Conservation (phyloP, 2,113 vertebrate genomes). For the Microcebus ravelobensis region DNA sequence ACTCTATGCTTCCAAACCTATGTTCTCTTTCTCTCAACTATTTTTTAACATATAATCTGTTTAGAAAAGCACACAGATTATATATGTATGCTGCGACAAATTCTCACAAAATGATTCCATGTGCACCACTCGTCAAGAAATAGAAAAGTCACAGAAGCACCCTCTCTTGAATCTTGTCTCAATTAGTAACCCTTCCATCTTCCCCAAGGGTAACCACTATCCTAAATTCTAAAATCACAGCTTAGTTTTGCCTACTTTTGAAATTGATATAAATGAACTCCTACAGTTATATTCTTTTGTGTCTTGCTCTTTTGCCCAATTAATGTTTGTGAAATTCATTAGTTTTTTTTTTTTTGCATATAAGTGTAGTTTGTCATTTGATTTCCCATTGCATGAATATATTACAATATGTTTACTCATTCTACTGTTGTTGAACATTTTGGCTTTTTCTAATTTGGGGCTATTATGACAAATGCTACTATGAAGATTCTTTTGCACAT, state of each 20-base stretch:
- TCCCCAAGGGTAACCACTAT: not conserved
- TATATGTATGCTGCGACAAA: not conserved
- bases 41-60: not conserved
- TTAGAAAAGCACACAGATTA: not conserved
- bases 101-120: not conserved
- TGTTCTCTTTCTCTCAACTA: not conserved
- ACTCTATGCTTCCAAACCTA: not conserved
- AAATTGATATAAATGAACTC: not conserved
- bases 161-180: not conserved
- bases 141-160: not conserved
- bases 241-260: not conserved
- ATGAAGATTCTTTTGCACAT: not conserved
- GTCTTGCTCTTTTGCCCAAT: not conserved
- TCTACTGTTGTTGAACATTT: not conserved
- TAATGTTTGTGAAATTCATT: slow-evolving; percentile 18
- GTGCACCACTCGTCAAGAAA: not conserved
- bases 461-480: not conserved
- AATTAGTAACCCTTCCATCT: not conserved
- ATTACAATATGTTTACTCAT: not conserved
- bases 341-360: not conserved
- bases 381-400: not conserved
- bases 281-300: not conserved
- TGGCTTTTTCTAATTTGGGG: not conserved
- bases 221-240: not conserved
- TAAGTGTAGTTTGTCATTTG: not conserved